These are phyloP conservation scores for Xyrauchen texanus DNA, from an alignment of 2,113 vertebrate species.

Conservation along the genomic window DNA sequence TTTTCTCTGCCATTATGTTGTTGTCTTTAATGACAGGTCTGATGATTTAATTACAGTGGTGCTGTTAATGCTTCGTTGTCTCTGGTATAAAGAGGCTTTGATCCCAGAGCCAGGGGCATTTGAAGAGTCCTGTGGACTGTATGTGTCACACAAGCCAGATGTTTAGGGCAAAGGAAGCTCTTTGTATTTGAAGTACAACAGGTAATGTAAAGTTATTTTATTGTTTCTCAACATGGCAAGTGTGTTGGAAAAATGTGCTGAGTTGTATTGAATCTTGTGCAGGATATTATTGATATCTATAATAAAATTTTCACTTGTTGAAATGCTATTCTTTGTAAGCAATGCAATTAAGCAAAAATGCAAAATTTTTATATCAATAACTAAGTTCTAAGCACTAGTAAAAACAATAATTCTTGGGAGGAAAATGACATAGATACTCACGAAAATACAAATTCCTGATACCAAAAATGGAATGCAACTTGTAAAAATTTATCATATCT, in stretches of 20 bases:
- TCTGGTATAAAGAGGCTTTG: conserved; percentile 29
- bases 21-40: conserved; percentile 10
- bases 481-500: too few relatives aligned
- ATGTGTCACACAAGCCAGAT: not conserved
- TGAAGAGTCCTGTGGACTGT: not conserved
- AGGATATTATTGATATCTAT: too few relatives aligned
- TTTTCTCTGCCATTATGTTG: not conserved
- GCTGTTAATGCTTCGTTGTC: conserved; percentile 9
- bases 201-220: not conserved
- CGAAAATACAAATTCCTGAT: too few relatives aligned
- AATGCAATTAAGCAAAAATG: too few relatives aligned
- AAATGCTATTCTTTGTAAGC: too few relatives aligned
- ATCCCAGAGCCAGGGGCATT: not conserved
- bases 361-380: too few relatives aligned
- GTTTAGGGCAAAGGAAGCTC: not conserved
- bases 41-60: conserved; percentile 12
- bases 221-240: not conserved
- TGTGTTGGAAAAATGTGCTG: not conserved
- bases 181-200: not conserved
- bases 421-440: too few relatives aligned
- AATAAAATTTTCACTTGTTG: too few relatives aligned
- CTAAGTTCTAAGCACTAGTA: too few relatives aligned
- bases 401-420: too few relatives aligned
- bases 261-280: too few relatives aligned
- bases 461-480: too few relatives aligned